These are phyloP conservation scores for Clarias laeviceps DNA, from an alignment of 2,797 vertebrate genomes.

Conservation along the genomic window DNA sequence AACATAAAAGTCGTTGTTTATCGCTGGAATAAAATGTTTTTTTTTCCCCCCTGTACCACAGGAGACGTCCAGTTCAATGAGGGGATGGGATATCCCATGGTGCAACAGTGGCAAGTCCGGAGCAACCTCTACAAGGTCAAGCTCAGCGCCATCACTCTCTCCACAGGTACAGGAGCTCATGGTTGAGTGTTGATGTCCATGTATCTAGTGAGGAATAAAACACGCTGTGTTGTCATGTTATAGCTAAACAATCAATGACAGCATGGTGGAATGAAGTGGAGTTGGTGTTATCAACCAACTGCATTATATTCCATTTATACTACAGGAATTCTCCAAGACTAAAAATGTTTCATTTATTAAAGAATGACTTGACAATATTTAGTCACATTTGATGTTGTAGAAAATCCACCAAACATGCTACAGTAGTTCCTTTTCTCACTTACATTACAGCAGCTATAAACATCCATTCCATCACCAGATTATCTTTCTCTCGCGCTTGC, in stretches of 20 bases:
- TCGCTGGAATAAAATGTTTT: no score
- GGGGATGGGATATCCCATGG: slow-evolving; percentile 95
- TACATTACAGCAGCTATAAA: background rate
- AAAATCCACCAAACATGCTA: background rate
- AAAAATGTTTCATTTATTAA: background rate
- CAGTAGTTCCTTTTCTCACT: background rate
- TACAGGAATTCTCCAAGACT: background rate
- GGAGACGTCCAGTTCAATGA: slow-evolving; percentile 92
- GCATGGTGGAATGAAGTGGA: background rate
- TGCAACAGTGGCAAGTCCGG: slow-evolving; percentile 94
- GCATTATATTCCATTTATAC: background rate
- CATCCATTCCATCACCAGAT: background rate
- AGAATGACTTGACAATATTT: background rate
- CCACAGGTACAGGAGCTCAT: slow-evolving; percentile 79
- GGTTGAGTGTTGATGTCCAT: background rate
- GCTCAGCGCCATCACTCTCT: slow-evolving; percentile 93
- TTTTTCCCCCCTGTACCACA: slow-evolving; percentile 55
- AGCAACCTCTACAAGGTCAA: slow-evolving; percentile 98
- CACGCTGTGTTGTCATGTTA: background rate
- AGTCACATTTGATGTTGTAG: background rate
- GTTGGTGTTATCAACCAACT: background rate
- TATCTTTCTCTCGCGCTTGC: background rate
- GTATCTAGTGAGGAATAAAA: background rate
- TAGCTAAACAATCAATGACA: background rate
- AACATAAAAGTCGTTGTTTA: no score